These are phyloP conservation scores for Nettapus auritus DNA, from an alignment of 2,113 vertebrate species.

Conservation along the genomic window DNA sequence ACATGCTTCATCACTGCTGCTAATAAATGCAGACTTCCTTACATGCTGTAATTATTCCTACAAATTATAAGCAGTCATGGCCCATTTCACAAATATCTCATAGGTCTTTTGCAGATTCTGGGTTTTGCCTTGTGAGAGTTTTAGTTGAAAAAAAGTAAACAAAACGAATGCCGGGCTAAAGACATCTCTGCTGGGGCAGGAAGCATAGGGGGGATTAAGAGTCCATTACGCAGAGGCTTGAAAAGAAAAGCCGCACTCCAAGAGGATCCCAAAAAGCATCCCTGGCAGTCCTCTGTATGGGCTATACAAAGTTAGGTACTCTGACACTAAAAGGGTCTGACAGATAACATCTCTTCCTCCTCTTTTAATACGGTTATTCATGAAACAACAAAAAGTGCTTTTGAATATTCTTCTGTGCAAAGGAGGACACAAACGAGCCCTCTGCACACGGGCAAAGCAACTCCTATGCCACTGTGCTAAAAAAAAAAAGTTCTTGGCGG, in stretches of 20 bases:
- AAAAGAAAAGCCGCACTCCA: conserved; percentile 65
- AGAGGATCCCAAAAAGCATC: conserved; percentile 70
- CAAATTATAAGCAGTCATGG: conserved; percentile 70
- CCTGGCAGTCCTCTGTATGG: conserved; percentile 58
- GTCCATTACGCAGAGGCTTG: conserved; percentile 63
- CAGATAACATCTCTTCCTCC: conserved; percentile 73
- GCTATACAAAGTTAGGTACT: conserved; percentile 68
- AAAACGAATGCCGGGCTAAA: conserved; percentile 35
- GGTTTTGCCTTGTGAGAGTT: neutral
- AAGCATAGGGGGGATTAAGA: conserved; percentile 62
- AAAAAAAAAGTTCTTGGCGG: neutral
- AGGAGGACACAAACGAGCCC: neutral
- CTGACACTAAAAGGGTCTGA: conserved; percentile 74
- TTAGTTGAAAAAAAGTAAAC: conserved; percentile 17
- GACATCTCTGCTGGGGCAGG: conserved; percentile 44
- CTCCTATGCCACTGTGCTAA: neutral
- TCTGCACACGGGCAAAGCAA: neutral
- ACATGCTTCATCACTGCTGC: conserved; percentile 65
- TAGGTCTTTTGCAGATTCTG: neutral
- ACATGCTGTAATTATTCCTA: conserved; percentile 59
- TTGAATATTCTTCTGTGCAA: conserved; percentile 56
- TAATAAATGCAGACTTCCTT: conserved; percentile 67
- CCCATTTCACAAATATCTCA: conserved; percentile 63
- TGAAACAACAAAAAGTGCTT: conserved; percentile 61
- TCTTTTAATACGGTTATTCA: conserved; percentile 68